Conservation (phyloP, 2,797 vertebrate species). For the Channallabes apus region DNA sequence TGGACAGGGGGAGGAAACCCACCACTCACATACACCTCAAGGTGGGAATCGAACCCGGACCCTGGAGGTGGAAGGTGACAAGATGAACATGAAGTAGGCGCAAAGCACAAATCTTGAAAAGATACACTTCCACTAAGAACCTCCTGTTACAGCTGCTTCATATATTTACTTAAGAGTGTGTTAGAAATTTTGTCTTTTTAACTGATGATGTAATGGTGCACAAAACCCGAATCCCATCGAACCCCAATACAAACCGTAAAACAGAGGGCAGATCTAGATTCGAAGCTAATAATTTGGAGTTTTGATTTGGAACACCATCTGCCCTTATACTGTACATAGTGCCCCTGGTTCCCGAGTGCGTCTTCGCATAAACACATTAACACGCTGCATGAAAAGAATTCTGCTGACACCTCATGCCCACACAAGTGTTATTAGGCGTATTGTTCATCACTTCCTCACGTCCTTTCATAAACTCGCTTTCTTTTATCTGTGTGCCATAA, state of each 20-base stretch:
- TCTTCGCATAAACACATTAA: not conserved
- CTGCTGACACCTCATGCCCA: not conserved
- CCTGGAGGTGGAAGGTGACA: too few species aligned
- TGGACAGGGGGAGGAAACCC: too few species aligned
- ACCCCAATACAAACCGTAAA: not conserved
- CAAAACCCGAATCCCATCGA: not conserved
- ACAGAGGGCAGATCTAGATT: not conserved
- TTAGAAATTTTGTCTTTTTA: not conserved
- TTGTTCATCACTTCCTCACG: not conserved
- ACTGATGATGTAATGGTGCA: not conserved
- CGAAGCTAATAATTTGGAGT: too few species aligned
- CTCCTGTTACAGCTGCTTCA: not conserved
- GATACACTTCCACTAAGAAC: not conserved
- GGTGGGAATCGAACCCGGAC: too few species aligned
- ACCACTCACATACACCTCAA: too few species aligned
- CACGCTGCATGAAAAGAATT: not conserved
- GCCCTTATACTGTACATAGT: not conserved
- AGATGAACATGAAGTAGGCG: too few species aligned
- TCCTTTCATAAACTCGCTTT: not conserved
- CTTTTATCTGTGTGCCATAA: not conserved
- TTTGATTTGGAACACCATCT: not conserved
- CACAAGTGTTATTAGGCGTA: not conserved
- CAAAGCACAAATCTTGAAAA: not conserved
- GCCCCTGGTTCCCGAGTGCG: not conserved
- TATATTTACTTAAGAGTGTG: not conserved